Evolutionary conservation across 2,797 vertebrate genomes (phyloP).

Genomic region (Prionace glauca): DNA sequence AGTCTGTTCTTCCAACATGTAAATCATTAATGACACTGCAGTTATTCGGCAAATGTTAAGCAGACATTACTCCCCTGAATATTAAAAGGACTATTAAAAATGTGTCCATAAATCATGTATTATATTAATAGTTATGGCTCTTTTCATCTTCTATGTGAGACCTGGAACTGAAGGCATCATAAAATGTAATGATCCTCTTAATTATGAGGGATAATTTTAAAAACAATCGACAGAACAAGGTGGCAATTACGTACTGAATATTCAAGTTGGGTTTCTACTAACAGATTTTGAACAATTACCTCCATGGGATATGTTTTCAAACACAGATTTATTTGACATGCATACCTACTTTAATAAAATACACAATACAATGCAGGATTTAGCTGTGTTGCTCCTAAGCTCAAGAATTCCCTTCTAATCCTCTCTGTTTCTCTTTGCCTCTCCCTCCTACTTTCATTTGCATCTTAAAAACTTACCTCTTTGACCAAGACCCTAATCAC

Average conservation of each 20-base stretch:
- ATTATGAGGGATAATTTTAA: not conserved
- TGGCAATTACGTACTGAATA: too few relatives aligned
- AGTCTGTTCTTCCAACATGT: not conserved
- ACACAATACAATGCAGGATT: not conserved
- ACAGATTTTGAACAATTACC: not conserved
- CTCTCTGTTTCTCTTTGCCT: not conserved
- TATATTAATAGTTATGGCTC: not conserved
- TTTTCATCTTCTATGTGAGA: slow-evolving; percentile 15
- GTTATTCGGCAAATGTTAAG: not conserved
- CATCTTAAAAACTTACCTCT: not conserved
- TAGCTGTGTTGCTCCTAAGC: not conserved
- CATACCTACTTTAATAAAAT: not conserved
- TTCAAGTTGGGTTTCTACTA: not conserved
- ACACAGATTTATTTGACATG: not conserved
- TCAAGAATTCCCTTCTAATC: not conserved
- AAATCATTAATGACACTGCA: slow-evolving; percentile 1
- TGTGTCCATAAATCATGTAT: not conserved
- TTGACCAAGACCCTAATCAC: not conserved
- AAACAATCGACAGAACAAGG: not conserved
- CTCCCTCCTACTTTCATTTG: not conserved
- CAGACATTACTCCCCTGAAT: not conserved
- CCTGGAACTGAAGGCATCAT: not conserved
- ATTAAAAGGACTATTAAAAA: slow-evolving; percentile 3
- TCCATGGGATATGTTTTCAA: not conserved
- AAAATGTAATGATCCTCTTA: not conserved